These are phyloP conservation scores for Colostygia pectinataria DNA, from an alignment of 2,888 invertebrate species.

Conservation along the genomic window DNA sequence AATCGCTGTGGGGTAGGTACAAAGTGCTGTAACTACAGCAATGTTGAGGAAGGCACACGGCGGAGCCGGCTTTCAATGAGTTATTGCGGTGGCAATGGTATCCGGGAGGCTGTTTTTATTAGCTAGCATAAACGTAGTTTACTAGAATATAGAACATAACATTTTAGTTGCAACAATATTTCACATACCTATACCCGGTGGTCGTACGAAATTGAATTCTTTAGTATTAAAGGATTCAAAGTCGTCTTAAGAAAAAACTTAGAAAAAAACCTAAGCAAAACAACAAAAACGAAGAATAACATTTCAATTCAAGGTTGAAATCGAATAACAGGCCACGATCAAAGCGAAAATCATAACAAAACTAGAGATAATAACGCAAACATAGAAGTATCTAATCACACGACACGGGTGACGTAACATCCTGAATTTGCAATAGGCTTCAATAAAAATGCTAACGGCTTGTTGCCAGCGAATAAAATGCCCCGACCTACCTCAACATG, in stretches of 20 bases:
- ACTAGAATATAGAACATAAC: too few species aligned
- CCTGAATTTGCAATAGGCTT: conserved; percentile 37
- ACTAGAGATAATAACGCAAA: conserved; percentile 32
- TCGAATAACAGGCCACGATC: not conserved
- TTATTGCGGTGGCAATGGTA: not conserved
- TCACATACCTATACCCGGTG: too few species aligned
- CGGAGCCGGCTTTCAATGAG: too few species aligned
- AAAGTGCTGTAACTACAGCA: conserved; percentile 51
- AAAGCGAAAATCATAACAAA: conserved; percentile 15
- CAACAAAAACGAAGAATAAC: not conserved
- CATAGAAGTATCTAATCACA: conserved; percentile 38
- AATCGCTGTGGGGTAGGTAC: too few species aligned
- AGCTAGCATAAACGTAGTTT: too few species aligned
- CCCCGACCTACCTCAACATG: conserved; percentile 66
- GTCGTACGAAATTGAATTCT: too few species aligned
- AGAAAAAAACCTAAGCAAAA: not conserved
- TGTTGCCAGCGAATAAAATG: conserved; percentile 30
- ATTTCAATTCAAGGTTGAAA: too few species aligned
- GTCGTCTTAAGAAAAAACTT: too few species aligned
- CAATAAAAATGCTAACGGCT: conserved; percentile 37
- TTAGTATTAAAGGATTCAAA: too few species aligned
- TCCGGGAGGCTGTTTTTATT: conserved; percentile 2
- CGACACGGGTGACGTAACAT: conserved; percentile 32
- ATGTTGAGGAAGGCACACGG: conserved; percentile 63
- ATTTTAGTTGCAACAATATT: too few species aligned